Evolutionary conservation across 2,888 invertebrate genomes (phyloP).

Genomic region (Sylvicola cinctus): DNA sequence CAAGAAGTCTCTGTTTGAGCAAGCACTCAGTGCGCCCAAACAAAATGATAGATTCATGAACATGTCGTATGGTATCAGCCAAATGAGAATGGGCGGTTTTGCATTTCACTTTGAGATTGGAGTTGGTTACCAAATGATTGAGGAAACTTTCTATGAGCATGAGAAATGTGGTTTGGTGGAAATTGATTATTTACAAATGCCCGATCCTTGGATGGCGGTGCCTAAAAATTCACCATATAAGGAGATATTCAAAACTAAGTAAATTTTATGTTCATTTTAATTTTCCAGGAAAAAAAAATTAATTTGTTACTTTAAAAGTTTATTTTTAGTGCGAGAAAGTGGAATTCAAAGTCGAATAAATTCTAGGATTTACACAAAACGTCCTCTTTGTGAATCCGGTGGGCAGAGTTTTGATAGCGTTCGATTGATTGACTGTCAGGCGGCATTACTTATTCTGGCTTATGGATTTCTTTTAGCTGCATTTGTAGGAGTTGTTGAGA

Average conservation of each 20-base stretch:
- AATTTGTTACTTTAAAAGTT: neutral
- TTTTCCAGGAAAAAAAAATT: neutral
- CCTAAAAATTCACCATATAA: constrained; percentile 19
- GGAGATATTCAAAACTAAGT: constrained; percentile 23
- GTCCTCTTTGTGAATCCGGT: constrained; percentile 25
- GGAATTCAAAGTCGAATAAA: constrained; percentile 27
- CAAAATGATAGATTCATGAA: constrained; percentile 26
- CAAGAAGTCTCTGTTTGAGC: constrained; percentile 28
- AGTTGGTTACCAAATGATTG: constrained; percentile 9
- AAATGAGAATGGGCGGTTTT: constrained; percentile 22
- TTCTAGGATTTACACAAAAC: constrained; percentile 25
- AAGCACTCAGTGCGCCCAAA: constrained; percentile 29
- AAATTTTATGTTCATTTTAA: constrained; percentile 8
- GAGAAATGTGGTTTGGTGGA: constrained; percentile 13
- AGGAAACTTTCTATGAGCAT: constrained; percentile 11
- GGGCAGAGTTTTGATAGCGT: constrained; percentile 28
- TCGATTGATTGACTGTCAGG: constrained; percentile 24
- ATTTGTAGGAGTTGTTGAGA: constrained; percentile 7
- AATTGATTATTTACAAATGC: constrained; percentile 16
- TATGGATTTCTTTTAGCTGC: constrained; percentile 6
- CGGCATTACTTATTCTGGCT: constrained; percentile 10
- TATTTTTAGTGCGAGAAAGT: constrained; percentile 23
- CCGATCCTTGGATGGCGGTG: constrained; percentile 18
- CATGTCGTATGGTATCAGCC: constrained; percentile 28
- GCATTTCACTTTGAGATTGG: constrained; percentile 45